Evolutionary conservation across 2,797 vertebrate genomes (phyloP).

Genomic region (Tinamus major): DNA sequence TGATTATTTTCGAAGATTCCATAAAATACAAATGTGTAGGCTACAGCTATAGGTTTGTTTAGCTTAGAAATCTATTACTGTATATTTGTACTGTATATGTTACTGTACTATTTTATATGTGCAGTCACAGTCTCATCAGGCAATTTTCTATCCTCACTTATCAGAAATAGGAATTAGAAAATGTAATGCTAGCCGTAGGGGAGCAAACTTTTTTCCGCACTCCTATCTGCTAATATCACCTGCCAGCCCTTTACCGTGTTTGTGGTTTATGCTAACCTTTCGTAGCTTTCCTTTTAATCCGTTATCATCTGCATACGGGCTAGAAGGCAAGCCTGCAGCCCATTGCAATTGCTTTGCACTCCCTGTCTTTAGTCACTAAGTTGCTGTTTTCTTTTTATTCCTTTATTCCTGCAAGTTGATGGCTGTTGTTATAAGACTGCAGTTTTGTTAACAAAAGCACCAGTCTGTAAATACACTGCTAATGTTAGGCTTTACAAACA

Average conservation of each 20-base stretch:
- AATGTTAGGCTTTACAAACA: conserved; percentile 3
- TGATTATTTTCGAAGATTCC: neutral
- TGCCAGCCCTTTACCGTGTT: conserved; percentile 60
- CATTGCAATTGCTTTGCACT: neutral
- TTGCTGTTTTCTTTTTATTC: conserved; percentile 23
- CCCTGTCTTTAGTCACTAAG: conserved; percentile 19
- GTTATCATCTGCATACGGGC: neutral
- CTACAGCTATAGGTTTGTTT: neutral
- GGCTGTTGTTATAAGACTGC: conserved; percentile 6
- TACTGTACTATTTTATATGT: neutral
- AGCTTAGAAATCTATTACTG: neutral
- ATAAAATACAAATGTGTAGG: neutral
- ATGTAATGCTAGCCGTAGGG: conserved; percentile 43
- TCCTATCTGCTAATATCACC: conserved; percentile 59
- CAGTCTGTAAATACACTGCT: conserved; percentile 27
- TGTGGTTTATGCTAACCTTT: conserved; percentile 58
- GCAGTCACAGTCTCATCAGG: neutral
- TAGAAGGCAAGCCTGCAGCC: conserved; percentile 38
- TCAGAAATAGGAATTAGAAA: conserved; percentile 54
- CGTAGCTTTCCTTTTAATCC: conserved; percentile 39
- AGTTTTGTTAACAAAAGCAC: conserved; percentile 20
- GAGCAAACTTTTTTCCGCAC: conserved; percentile 29
- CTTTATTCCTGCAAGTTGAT: neutral
- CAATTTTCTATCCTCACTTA: conserved; percentile 45
- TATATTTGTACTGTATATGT: neutral